Evolutionary conservation across 2,888 invertebrate species (phyloP), one percentile per base, ranked within the genome.

Genomic region (Zaprionus obscuricornis): DNA sequence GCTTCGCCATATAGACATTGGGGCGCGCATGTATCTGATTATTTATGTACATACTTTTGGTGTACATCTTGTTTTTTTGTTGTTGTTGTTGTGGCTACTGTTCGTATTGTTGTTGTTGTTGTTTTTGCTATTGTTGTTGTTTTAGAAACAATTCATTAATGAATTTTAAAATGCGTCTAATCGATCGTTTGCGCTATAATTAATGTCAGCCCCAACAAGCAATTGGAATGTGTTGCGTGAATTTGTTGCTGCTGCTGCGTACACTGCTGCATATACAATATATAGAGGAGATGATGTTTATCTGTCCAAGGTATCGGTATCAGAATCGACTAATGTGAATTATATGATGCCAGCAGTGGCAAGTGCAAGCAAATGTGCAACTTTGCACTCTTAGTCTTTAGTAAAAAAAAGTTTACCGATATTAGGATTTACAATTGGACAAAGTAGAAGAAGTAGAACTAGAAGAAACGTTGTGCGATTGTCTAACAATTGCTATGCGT

Each of bases 101-200:
- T 54, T 72, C 29, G 47, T 57, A 40, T 37, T 45, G 34, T 42
- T 49, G 51, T 45, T 55, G 68, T 40, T 60, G 56, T 22, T 63
- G 54, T 34, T 45, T 16, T n/a, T 55, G 57, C 45, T 37, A 42
- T 29, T 10, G 33, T 39, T 64, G 63, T 59, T 85, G 78, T 84
- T 84, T 83, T 66, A 67, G 84, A 72, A 83, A 68, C 84, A 76
- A 84, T 84, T 85, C 81, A 83, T 85, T 85, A 83, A 85, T 84
- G 84, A 84, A 75, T 85, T 81, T 76, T 65, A 81, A 74, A 84
- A 83, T 78, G 81, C 75, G 71, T 71, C 77, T 85, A 85, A 84
- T 81, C 81, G 84, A 81, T 81, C 81, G 81, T 81, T 81, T 81
- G 65, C 77, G 73, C 81, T 74, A 79, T 81, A 81, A 81, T 81